A percentile compares a stretch with the other conserved stretches of the same genome.
These are phyloP conservation scores for Asobara japonica DNA, from an alignment of 1,140 invertebrate species.

Conservation along the genomic window DNA sequence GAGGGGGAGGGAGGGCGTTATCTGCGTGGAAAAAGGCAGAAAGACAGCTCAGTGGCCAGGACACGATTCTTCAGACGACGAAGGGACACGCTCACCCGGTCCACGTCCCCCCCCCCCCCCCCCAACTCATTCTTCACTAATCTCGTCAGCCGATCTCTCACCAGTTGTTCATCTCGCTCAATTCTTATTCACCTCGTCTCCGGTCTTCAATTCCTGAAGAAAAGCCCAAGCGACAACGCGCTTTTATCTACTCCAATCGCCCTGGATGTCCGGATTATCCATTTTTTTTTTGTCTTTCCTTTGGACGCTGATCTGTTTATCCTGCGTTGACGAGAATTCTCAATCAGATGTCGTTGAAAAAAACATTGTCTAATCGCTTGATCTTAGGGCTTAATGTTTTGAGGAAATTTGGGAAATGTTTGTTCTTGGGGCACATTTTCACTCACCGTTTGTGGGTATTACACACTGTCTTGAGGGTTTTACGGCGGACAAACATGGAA, in stretches of 20 bases:
- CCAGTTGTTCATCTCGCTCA: not conserved
- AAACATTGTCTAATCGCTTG: not conserved
- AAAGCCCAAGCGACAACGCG: not conserved
- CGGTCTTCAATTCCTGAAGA: not conserved
- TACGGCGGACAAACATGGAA: too few species aligned
- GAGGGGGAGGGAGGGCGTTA: too few species aligned
- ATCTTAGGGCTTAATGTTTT: not conserved
- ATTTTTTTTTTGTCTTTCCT: not conserved
- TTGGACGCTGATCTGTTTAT: not conserved
- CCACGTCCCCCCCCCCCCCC: constrained; percentile 18
- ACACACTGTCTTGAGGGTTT: too few species aligned
- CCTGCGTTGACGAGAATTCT: not conserved
- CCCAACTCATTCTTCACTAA: constrained; percentile 31
- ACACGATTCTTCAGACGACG: constrained; percentile 26
- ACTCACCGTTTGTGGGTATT: too few species aligned
- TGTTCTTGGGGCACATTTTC: too few species aligned
- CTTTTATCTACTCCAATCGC: constrained; percentile 25
- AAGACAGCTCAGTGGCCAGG: constrained; percentile 32
- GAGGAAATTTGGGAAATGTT: not conserved
- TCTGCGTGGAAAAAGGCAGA: constrained; percentile 14
- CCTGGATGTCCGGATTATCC: constrained; percentile 27
- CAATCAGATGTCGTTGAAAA: not conserved
- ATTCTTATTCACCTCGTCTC: too few species aligned
- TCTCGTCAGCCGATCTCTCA: constrained; percentile 36
- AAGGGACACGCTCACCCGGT: constrained; percentile 20